Evolutionary conservation across 2,888 invertebrate genomes (phyloP), one percentile per base, ranked within the genome.

Genomic region (Agriotes lineatus): DNA sequence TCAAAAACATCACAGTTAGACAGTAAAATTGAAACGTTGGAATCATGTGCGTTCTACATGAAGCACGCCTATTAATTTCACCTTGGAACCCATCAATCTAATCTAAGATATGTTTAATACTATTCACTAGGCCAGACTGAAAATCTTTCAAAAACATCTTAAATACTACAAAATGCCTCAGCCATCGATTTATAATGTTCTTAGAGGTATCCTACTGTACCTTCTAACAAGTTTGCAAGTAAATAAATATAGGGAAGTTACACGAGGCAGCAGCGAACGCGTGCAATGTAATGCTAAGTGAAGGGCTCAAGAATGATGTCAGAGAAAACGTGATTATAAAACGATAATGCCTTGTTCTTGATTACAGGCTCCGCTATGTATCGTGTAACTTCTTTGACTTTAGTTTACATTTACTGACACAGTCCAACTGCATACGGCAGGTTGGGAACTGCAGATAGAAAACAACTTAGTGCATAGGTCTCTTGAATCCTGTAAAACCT

Each of bases 401-500:
- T 56, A 39, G 45, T 67, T 68, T 63, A 57, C 58, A 63, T 63
- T 62, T 44, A 58, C 57, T 25, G 19, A 10, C 48, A 30, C 44
- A 58, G 35, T 45, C 48, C 64, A 58, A 45, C 50, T 30, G 37
- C 22, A 7, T 57, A 39, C 25, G n/a, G 10, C 4, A 30, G 35
- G 50, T 48, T 59, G 50, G 50, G 39, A 33, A 16, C 30, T 30
- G 54, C 12, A 10, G 19, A 61, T 42, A 48, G 25, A 48, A 42
- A 56, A 44, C 70, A 68, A 69, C 35, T 78, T 84, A 84, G 72
- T 83, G 83, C 82, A 83, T 83, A 64, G 83, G 84, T 77, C 84
- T 80, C 77, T 88, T 86, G 82, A 87, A 90, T 39, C 78, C 71
- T 61, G 81, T 71, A 10, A 78, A 72, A 9, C 88, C 87, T 9